Conservation (phyloP, 2,888 invertebrate species). For the Melinopterus prodromus region DNA sequence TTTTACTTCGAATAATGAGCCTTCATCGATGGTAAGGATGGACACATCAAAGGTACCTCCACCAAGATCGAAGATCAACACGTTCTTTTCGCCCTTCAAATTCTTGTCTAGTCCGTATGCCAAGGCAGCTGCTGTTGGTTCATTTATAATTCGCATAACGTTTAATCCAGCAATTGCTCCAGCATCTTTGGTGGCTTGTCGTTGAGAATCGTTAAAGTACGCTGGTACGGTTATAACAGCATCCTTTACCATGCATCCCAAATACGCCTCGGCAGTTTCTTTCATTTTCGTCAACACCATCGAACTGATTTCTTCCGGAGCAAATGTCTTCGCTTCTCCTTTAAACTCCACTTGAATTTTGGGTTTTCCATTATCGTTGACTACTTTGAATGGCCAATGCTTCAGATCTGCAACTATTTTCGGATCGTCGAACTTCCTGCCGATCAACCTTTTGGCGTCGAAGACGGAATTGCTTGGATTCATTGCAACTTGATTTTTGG, state of each 20-base stretch:
- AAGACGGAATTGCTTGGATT: slow-evolving; percentile 79
- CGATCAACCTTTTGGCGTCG: slow-evolving; percentile 69
- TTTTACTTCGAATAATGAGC: slow-evolving; percentile 65
- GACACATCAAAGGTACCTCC: slow-evolving; percentile 76
- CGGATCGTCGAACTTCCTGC: slow-evolving; percentile 73
- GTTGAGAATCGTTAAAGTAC: slow-evolving; percentile 74
- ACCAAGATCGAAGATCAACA: slow-evolving; percentile 66
- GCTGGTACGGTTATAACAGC: slow-evolving; percentile 83
- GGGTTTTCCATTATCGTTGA: slow-evolving; percentile 68
- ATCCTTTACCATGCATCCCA: slow-evolving; percentile 72
- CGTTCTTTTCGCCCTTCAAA: slow-evolving; percentile 57
- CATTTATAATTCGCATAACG: slow-evolving; percentile 71
- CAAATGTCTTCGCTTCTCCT: slow-evolving; percentile 70
- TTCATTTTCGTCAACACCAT: slow-evolving; percentile 70
- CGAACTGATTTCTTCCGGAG: slow-evolving; percentile 76
- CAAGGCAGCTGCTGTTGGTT: slow-evolving; percentile 69
- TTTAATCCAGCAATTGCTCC: slow-evolving; percentile 73
- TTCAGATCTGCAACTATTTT: slow-evolving; percentile 79
- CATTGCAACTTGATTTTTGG: slow-evolving; percentile 76
- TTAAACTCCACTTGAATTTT: slow-evolving; percentile 71
- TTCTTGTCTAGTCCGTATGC: slow-evolving; percentile 65
- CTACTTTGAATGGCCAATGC: slow-evolving; percentile 79
- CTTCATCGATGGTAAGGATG: slow-evolving; percentile 71
- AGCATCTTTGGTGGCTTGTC: slow-evolving; percentile 76
- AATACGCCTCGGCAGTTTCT: slow-evolving; percentile 76